Evolutionary conservation across 2,113 vertebrate species (phyloP).

Genomic region (Lophura nycthemera): DNA sequence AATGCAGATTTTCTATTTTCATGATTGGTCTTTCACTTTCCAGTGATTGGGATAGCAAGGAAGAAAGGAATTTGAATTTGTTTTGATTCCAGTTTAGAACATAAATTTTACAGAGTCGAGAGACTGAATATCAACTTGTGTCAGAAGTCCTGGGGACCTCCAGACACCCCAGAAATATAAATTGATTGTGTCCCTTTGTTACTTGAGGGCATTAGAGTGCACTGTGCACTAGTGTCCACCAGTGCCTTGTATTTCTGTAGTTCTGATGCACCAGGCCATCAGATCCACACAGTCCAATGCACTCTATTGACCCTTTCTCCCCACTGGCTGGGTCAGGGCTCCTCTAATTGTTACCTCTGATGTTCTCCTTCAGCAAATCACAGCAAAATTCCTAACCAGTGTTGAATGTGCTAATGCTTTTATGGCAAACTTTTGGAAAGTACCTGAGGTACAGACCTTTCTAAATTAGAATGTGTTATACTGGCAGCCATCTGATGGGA

Average conservation of each 20-base stretch:
- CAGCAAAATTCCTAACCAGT: background rate
- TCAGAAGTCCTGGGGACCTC: no score
- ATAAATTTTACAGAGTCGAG: background rate
- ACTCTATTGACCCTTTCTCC: no score
- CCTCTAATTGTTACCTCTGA: no score
- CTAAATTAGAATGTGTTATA: background rate
- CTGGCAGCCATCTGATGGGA: background rate
- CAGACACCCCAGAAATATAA: no score
- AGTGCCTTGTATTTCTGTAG: no score
- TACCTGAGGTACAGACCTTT: background rate
- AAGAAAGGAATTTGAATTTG: background rate
- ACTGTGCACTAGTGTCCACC: no score
- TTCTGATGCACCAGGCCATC: no score
- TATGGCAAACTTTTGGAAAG: background rate
- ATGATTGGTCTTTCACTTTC: background rate
- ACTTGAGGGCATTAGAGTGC: no score
- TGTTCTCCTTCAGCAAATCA: no score
- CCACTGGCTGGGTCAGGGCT: no score
- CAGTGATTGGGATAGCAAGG: background rate
- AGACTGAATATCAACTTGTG: background rate
- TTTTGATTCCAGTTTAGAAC: background rate
- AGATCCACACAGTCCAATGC: no score
- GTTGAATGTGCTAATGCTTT: background rate
- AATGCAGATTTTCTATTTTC: background rate
- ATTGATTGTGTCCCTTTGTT: no score